Percentiles rank a stretch among this genome's conserved stretches.
Evolutionary conservation across 2,888 invertebrate genomes (phyloP).

Genomic region (Cephus rjabovi): DNA sequence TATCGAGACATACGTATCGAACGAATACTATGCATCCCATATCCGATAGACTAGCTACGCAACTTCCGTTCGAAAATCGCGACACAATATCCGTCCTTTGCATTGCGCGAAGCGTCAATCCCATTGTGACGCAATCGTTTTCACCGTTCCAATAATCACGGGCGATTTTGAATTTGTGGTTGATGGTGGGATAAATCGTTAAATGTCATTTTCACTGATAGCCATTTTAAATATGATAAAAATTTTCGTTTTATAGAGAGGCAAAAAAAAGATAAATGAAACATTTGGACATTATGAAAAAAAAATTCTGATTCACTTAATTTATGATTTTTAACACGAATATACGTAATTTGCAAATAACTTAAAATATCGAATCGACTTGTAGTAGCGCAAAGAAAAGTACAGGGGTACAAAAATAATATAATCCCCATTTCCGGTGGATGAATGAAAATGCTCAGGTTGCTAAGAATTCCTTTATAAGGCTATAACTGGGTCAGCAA

Average conservation of each 20-base stretch:
- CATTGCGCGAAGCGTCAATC: background rate
- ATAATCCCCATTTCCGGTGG: background rate
- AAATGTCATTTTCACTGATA: background rate
- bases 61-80: background rate
- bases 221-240: background rate
- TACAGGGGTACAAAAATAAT: background rate
- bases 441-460: background rate
- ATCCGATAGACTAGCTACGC: background rate
- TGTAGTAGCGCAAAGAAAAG: background rate
- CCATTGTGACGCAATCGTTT: background rate
- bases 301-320: background rate
- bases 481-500: background rate
- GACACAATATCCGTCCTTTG: background rate
- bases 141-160: background rate
- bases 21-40: background rate
- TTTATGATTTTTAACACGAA: background rate
- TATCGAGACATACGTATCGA: background rate
- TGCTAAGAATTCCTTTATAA: background rate
- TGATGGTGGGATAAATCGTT: background rate
- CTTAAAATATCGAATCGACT: background rate
- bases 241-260: background rate
- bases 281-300: background rate
- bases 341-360: background rate
- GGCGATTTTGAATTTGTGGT: background rate
- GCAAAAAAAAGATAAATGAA: background rate